Conservation (phyloP, 2,888 invertebrate species). For the Cyclophora albipunctata region DNA sequence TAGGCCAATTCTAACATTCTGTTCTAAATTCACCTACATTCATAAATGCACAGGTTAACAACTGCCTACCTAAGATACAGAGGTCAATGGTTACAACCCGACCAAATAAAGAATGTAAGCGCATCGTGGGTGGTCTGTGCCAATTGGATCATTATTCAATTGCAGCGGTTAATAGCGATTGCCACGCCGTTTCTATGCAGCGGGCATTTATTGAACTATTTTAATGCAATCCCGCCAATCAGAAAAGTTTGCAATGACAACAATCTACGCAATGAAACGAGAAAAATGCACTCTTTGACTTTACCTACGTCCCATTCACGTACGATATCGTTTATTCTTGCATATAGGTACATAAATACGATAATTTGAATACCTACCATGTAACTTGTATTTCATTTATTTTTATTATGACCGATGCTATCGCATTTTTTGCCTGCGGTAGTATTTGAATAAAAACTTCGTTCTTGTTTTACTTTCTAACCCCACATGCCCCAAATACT, state of each 20-base stretch:
- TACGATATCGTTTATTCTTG: too few species aligned
- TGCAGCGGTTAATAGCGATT: conserved; percentile 31
- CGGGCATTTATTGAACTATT: conserved; percentile 8
- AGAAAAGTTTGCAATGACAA: not conserved
- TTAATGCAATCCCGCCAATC: conserved; percentile 10
- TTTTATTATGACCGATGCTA: too few species aligned
- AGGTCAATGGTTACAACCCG: conserved; percentile 49
- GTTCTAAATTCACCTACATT: too few species aligned
- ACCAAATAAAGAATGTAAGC: conserved; percentile 18
- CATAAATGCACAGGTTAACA: not conserved
- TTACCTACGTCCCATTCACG: too few species aligned
- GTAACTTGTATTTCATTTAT: too few species aligned
- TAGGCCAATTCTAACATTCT: too few species aligned
- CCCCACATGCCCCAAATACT: not conserved
- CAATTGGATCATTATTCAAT: conserved; percentile 7
- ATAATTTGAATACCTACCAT: too few species aligned
- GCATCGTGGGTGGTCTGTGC: not conserved
- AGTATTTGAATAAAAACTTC: too few species aligned
- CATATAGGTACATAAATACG: too few species aligned
- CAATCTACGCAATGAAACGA: not conserved
- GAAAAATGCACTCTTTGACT: too few species aligned
- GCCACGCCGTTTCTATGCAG: conserved; percentile 21
- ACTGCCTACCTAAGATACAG: conserved; percentile 6
- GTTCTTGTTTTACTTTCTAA: too few species aligned
- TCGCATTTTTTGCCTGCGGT: too few species aligned